Percentiles rank a stretch among this genome's conserved stretches.
Evolutionary conservation across 2,113 vertebrate genomes (phyloP).

Genomic region (Scatophagus argus): DNA sequence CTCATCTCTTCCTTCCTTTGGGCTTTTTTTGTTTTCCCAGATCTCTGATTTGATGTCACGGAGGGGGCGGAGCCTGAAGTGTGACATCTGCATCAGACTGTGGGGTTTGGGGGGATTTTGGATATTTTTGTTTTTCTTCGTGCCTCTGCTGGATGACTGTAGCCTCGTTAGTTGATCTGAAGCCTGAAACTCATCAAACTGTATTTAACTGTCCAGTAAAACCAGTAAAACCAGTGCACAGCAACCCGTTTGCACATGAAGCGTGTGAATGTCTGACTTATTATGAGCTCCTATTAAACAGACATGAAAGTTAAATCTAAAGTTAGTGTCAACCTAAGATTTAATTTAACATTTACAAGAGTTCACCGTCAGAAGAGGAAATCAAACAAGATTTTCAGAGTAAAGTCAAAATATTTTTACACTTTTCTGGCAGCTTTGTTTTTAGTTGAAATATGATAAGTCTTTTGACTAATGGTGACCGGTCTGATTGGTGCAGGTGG

Average conservation of each 20-base stretch:
- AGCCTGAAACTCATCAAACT: slow-evolving; percentile 64
- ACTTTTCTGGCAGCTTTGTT: no score
- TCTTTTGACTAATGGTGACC: no score
- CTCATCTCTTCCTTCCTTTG: not conserved
- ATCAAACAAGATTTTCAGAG: no score
- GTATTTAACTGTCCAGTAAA: slow-evolving; percentile 80
- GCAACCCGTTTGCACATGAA: slow-evolving; percentile 56
- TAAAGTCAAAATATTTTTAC: no score
- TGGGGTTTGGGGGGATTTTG: not conserved
- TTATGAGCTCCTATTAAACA: not conserved
- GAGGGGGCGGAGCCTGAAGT: slow-evolving; percentile 35
- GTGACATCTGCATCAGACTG: slow-evolving; percentile 8
- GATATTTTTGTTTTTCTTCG: slow-evolving; percentile 24
- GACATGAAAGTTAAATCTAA: no score
- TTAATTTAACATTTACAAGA: no score
- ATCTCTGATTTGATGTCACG: not conserved
- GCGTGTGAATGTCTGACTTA: not conserved
- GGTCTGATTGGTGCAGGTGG: no score
- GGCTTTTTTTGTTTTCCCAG: not conserved
- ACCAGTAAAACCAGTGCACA: slow-evolving; percentile 52
- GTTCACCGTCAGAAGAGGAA: no score
- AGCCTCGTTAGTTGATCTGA: slow-evolving; percentile 54
- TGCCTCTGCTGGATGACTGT: slow-evolving; percentile 76
- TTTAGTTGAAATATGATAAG: no score
- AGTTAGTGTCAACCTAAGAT: no score